Conservation (phyloP, 2,113 vertebrate species). For the Ascaphus truei region DNA sequence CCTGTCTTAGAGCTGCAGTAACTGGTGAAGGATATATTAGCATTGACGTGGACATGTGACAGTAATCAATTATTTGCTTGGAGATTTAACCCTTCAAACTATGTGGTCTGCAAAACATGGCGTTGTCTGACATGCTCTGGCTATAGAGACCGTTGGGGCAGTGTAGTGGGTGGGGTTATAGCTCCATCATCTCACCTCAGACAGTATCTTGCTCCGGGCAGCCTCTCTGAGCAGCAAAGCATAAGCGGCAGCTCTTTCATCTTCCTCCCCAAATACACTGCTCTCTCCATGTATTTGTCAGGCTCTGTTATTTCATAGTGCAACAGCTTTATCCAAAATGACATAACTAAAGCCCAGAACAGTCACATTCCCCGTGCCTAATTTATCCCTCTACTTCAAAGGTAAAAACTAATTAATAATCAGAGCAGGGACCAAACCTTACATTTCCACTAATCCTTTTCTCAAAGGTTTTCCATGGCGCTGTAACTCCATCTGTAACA, state of each 20-base stretch:
- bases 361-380: neutral
- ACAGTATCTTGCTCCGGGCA: too few relatives aligned
- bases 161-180: too few relatives aligned
- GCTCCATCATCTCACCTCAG: too few relatives aligned
- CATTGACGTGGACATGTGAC: too few relatives aligned
- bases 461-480: neutral
- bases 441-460: neutral
- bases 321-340: constrained; percentile 12
- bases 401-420: constrained; percentile 1
- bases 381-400: constrained; percentile 12
- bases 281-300: neutral
- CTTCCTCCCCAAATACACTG: neutral
- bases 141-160: too few relatives aligned
- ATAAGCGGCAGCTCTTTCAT: neutral
- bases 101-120: too few relatives aligned
- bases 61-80: too few relatives aligned
- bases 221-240: neutral
- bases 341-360: constrained; percentile 9
- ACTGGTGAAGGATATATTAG: too few relatives aligned
- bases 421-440: neutral
- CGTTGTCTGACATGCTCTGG: too few relatives aligned
- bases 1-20: too few relatives aligned
- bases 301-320: constrained; percentile 11
- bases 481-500: neutral
- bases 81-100: too few relatives aligned